Evolutionary conservation across 2,797 vertebrate genomes (phyloP).

Genomic region (Tolypeutes matacus): DNA sequence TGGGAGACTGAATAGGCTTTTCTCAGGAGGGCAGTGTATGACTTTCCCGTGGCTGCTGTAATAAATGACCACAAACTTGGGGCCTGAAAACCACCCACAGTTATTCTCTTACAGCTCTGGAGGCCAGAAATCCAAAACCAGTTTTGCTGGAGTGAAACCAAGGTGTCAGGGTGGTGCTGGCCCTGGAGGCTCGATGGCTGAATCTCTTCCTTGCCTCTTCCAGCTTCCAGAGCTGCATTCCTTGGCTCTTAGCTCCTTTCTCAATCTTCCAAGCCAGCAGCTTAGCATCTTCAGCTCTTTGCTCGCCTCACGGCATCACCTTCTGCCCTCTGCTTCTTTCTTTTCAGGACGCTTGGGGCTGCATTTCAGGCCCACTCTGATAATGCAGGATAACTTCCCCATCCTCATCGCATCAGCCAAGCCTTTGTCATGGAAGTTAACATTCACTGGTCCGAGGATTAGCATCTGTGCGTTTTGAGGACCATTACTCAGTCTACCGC

Average conservation of each 20-base stretch:
- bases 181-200: too few relatives aligned
- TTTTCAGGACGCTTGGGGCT: neutral
- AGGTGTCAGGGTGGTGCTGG: neutral
- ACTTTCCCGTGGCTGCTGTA: neutral
- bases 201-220: too few relatives aligned
- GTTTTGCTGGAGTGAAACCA: neutral
- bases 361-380: neutral
- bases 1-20: neutral
- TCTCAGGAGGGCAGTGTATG: neutral
- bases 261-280: neutral
- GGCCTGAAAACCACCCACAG: slow-evolving; percentile 17
- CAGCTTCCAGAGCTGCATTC: too few relatives aligned
- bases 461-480: rapidly evolving
- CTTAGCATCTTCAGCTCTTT: rapidly evolving
- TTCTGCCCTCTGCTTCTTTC: neutral
- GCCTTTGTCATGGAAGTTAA: neutral
- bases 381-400: slow-evolving; percentile 13
- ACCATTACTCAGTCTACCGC: neutral
- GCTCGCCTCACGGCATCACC: too few relatives aligned
- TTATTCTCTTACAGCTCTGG: neutral
- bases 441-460: neutral
- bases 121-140: neutral
- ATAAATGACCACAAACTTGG: neutral
- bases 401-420: neutral
- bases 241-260: neutral